These are phyloP conservation scores for Stomorhina lunata DNA, from an alignment of 2,888 invertebrate species.

Conservation along the genomic window DNA sequence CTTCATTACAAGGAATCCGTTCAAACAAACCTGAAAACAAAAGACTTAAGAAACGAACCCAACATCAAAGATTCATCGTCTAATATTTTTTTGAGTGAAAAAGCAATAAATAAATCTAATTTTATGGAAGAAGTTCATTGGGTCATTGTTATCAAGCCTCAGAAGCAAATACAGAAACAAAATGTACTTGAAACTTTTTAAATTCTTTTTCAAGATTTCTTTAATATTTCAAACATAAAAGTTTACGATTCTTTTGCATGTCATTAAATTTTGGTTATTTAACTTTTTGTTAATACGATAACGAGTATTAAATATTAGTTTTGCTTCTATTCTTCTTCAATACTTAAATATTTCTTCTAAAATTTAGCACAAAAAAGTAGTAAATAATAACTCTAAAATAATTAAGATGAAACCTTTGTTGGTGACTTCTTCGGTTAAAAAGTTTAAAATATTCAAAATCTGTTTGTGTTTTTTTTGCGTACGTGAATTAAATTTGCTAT, in stretches of 20 bases:
- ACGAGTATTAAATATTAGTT: background rate
- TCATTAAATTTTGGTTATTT: background rate
- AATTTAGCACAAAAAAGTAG: background rate
- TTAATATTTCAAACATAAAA: background rate
- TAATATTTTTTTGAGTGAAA: background rate
- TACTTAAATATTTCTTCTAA: background rate
- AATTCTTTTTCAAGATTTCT: background rate
- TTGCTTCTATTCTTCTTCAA: background rate
- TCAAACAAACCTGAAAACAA: background rate
- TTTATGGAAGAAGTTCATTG: slow-evolving; percentile 44
- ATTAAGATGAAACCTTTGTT: background rate
- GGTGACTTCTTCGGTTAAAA: background rate
- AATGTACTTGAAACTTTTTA: slow-evolving; percentile 51
- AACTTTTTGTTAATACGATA: background rate
- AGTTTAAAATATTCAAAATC: background rate
- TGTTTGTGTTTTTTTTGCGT: background rate
- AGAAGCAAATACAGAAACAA: no score
- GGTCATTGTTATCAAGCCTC: slow-evolving; percentile 44
- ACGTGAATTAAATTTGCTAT: background rate
- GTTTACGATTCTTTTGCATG: slow-evolving; percentile 1
- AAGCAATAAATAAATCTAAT: background rate
- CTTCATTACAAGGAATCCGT: background rate
- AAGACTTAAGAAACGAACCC: background rate
- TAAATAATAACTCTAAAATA: background rate
- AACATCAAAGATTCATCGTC: background rate